Conservation (phyloP, 2,888 invertebrate species). For the Drosophila quinaria region DNA sequence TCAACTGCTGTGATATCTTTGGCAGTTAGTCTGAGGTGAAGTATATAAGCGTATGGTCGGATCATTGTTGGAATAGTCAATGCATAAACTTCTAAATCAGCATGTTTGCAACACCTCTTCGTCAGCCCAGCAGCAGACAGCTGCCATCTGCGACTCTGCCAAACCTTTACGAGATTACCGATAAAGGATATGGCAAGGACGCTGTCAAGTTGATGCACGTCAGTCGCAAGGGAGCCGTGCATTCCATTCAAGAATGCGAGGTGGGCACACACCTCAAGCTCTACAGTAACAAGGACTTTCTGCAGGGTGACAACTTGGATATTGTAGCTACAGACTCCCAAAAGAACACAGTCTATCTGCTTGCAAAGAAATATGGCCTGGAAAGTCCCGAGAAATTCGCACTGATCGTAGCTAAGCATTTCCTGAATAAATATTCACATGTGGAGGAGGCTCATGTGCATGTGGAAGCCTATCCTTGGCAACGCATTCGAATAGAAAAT, state of each 20-base stretch:
- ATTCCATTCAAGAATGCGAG: slow-evolving; percentile 91
- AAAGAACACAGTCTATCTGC: slow-evolving; percentile 92
- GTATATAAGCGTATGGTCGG: slow-evolving; percentile 17
- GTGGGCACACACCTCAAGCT: slow-evolving; percentile 90
- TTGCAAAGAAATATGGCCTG: slow-evolving; percentile 92
- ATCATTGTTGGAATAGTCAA: slow-evolving; percentile 17
- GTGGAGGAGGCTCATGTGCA: slow-evolving; percentile 90
- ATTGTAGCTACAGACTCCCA: slow-evolving; percentile 94
- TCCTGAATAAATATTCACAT: slow-evolving; percentile 91
- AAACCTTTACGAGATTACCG: slow-evolving; percentile 76
- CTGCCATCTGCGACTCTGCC: slow-evolving; percentile 10
- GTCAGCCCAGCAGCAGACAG: slow-evolving; percentile 32
- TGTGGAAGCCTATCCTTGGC: slow-evolving; percentile 92
- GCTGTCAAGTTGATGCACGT: slow-evolving; percentile 91
- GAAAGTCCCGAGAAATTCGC: slow-evolving; percentile 92
- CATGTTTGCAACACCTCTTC: slow-evolving; percentile 76
- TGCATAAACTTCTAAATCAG: slow-evolving; percentile 20
- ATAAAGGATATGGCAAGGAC: slow-evolving; percentile 89
- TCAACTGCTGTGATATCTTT: not conserved
- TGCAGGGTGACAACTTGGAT: slow-evolving; percentile 90
- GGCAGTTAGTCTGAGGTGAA: not conserved
- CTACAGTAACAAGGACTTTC: slow-evolving; percentile 90
- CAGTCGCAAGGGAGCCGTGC: slow-evolving; percentile 88
- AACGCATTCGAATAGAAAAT: slow-evolving; percentile 87
- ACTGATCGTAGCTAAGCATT: slow-evolving; percentile 90